Evolutionary conservation across 2,888 invertebrate genomes (phyloP).

Genomic region (Pristionchus mayeri): DNA sequence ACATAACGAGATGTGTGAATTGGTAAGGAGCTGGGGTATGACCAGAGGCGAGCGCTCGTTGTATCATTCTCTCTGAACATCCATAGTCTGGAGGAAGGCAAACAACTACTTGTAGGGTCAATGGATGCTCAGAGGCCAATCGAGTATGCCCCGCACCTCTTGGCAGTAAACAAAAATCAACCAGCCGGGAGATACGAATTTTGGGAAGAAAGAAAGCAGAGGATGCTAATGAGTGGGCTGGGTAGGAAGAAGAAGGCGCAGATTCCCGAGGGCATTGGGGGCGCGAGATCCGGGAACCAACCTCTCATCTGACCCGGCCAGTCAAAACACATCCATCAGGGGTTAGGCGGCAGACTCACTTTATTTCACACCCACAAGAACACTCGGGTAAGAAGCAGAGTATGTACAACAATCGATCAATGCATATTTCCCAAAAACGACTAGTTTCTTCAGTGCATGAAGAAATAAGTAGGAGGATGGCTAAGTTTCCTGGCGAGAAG

Average conservation of each 20-base stretch:
- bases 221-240: constrained; percentile 42
- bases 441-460: background rate
- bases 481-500: background rate
- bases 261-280: background rate
- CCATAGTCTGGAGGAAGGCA: background rate
- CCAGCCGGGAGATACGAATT: background rate
- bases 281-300: background rate
- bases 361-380: constrained; percentile 4
- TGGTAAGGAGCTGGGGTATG: background rate
- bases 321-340: constrained; percentile 40
- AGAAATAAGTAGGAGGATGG: background rate
- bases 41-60: background rate
- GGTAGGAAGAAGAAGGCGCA: background rate
- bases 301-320: constrained; percentile 12
- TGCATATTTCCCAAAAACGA: constrained; percentile 4
- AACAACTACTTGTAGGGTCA: too few relatives aligned
- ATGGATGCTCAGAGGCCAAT: background rate
- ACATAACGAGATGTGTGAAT: constrained; percentile 40
- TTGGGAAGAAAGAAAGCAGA: background rate
- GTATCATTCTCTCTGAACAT: background rate
- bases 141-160: background rate
- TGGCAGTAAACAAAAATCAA: constrained; percentile 1
- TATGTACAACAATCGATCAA: background rate
- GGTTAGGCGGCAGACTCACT: background rate
- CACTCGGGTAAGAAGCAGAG: background rate